These are phyloP conservation scores for Clarias fuscus DNA, from an alignment of 2,797 vertebrate genomes.

Conservation along the genomic window DNA sequence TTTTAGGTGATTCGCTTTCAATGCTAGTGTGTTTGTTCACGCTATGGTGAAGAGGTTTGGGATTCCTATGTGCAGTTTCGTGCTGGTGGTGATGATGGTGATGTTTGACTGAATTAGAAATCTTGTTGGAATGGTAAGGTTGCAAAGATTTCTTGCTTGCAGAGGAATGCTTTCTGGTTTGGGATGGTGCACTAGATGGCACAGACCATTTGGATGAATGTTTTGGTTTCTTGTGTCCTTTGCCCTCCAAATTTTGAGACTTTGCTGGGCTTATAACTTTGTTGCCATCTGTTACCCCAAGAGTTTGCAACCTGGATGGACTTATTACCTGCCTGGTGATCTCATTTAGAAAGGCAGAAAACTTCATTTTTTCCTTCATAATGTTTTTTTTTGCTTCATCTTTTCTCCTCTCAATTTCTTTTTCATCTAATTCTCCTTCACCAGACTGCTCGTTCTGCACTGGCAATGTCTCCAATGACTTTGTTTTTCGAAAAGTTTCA, in stretches of 20 bases:
- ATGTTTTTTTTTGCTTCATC: slow-evolving; percentile 66
- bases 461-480: slow-evolving; percentile 77
- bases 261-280: slow-evolving; percentile 59
- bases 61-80: slow-evolving; percentile 36
- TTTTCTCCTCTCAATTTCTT: slow-evolving; percentile 62
- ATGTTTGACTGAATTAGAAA: slow-evolving; percentile 51
- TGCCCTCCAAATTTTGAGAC: slow-evolving; percentile 53
- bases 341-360: slow-evolving; percentile 84
- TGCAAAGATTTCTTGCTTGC: neutral
- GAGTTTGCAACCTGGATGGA: slow-evolving; percentile 77
- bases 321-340: slow-evolving; percentile 84
- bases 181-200: slow-evolving; percentile 61
- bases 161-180: slow-evolving; percentile 52
- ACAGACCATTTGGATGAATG: slow-evolving; percentile 50
- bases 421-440: slow-evolving; percentile 56
- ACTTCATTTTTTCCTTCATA: slow-evolving; percentile 77
- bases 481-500: slow-evolving; percentile 72
- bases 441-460: slow-evolving; percentile 50
- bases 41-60: slow-evolving; percentile 45
- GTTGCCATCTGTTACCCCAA: slow-evolving; percentile 76
- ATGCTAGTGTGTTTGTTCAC: slow-evolving; percentile 40
- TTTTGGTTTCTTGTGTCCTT: slow-evolving; percentile 49
- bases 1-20: slow-evolving; percentile 35
- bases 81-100: slow-evolving; percentile 46
- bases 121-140: slow-evolving; percentile 45